phyloP scores from a whole-genome alignment of 2,113 vertebrate genomes.

The Carlito syrichta region DNA sequence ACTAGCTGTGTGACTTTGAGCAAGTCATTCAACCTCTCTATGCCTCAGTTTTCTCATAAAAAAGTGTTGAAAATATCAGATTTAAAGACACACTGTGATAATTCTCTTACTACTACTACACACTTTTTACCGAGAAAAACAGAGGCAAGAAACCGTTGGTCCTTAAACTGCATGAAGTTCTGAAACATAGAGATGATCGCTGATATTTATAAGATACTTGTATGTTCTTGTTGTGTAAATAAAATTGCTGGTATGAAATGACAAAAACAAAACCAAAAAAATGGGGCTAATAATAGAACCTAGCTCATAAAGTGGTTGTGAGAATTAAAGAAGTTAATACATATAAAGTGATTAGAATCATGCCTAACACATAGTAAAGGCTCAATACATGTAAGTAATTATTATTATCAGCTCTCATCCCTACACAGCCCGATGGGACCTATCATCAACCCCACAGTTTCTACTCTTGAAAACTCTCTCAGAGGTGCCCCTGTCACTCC shows the following conservation, averaged over 20 bases:
- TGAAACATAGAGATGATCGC: conserved; percentile 16
- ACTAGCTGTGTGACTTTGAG: background rate
- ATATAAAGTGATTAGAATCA: background rate
- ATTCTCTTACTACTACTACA: conserved; percentile 36
- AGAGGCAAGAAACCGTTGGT: background rate
- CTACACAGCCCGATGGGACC: too few relatives aligned
- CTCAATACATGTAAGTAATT: background rate
- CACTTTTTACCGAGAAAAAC: conserved; percentile 42
- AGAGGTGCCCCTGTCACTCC: background rate
- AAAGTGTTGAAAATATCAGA: too few relatives aligned
- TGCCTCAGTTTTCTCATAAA: background rate
- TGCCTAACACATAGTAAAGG: background rate
- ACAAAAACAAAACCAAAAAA: background rate
- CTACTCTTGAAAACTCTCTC: background rate
- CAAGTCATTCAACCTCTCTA: background rate
- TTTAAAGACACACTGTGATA: background rate
- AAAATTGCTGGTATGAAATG: conserved; percentile 67
- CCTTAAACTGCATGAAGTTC: conserved; percentile 22
- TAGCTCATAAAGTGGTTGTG: background rate
- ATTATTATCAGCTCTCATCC: background rate
- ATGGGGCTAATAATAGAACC: background rate
- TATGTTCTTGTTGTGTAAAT: conserved; percentile 78
- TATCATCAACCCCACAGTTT: background rate
- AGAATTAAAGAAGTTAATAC: background rate
- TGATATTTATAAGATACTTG: conserved; percentile 56